phyloP scores from a whole-genome alignment of 2,797 vertebrate species.

The Pseudochirops cupreus region DNA sequence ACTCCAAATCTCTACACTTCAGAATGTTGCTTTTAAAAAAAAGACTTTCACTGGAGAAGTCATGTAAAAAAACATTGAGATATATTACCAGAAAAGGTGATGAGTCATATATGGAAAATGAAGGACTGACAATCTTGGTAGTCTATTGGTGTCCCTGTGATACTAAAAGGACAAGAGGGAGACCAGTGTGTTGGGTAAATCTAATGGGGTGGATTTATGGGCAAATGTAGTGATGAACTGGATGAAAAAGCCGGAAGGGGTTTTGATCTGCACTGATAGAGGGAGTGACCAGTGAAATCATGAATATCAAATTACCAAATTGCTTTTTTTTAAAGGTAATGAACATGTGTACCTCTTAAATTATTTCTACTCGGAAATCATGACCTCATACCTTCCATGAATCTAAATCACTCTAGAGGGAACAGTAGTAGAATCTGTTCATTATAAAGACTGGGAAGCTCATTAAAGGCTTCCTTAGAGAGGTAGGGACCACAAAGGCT shows the following conservation, averaged over 20 bases:
- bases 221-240: background rate
- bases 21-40: background rate
- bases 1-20: background rate
- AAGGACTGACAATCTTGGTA: background rate
- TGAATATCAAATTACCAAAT: background rate
- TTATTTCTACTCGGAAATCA: slow-evolving; percentile 30
- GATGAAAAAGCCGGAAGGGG: background rate
- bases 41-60: background rate
- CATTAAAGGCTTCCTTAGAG: background rate
- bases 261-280: background rate
- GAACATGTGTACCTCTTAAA: slow-evolving; percentile 13
- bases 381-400: background rate
- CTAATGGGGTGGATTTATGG: background rate
- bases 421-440: background rate
- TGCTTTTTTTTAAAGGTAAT: slow-evolving; percentile 16
- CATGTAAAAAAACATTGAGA: background rate
- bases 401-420: slow-evolving; percentile 2
- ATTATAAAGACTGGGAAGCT: background rate
- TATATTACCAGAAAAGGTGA: background rate
- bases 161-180: background rate
- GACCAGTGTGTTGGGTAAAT: background rate
- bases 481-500: slow-evolving; percentile 20
- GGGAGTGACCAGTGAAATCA: background rate
- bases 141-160: background rate
- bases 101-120: background rate